phyloP scores from a whole-genome alignment of 2,113 vertebrate species.

The Pyrgilauda ruficollis region DNA sequence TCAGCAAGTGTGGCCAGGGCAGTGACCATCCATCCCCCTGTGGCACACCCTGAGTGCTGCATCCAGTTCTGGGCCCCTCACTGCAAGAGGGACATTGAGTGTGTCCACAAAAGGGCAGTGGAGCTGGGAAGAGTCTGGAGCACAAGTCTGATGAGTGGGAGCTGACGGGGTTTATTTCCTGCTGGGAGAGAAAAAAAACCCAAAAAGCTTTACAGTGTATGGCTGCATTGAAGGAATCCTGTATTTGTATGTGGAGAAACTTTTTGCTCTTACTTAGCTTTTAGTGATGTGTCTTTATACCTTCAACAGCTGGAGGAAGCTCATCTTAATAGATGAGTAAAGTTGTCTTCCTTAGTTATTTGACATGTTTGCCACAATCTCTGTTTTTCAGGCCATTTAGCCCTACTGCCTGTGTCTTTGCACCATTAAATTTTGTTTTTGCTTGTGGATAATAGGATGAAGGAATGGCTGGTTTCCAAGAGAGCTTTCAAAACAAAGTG shows the following conservation, averaged over 20 bases:
- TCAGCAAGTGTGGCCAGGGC: not conserved
- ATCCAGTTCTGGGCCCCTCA: not conserved
- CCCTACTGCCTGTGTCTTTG: not conserved
- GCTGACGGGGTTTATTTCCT: not conserved
- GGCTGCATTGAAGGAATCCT: not conserved
- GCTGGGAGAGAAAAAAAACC: not conserved
- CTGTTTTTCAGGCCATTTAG: slow-evolving; percentile 1
- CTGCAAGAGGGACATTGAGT: not conserved
- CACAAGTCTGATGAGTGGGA: accelerated
- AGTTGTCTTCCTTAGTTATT: not conserved
- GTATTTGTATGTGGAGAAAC: not conserved
- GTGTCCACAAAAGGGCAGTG: accelerated
- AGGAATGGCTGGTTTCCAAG: not conserved
- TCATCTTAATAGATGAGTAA: not conserved
- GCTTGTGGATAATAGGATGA: not conserved
- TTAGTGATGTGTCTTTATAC: not conserved
- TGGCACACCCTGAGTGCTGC: accelerated
- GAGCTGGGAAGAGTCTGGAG: not conserved
- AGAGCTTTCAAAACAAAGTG: not conserved
- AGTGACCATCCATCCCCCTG: not conserved
- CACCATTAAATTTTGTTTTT: not conserved
- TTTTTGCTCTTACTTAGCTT: not conserved
- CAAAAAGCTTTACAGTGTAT: not conserved
- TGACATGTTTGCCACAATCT: not conserved
- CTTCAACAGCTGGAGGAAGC: not conserved